These are phyloP conservation scores for Lordiphosa collinella DNA, from an alignment of 1,140 invertebrate species.

Conservation along the genomic window DNA sequence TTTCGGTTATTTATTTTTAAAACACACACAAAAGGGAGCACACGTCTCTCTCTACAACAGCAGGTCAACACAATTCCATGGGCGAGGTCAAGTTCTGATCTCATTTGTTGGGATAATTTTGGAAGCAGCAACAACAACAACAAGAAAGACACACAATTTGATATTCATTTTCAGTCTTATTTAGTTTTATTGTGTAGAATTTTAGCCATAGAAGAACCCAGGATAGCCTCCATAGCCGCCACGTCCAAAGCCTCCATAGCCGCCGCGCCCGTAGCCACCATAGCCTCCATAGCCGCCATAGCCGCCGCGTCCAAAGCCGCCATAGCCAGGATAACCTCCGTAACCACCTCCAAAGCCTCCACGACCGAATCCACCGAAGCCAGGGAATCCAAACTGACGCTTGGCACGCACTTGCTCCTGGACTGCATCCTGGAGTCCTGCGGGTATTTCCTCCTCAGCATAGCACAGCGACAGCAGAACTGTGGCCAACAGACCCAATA, in stretches of 20 bases:
- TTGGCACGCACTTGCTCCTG: slow-evolving; percentile 5
- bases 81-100: slow-evolving; percentile 2
- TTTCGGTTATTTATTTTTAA: slow-evolving; percentile 72
- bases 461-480: neutral
- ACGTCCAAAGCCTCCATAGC: no score
- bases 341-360: neutral
- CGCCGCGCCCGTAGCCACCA: neutral
- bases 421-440: slow-evolving; percentile 2
- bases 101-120: neutral
- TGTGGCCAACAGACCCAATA: neutral
- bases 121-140: neutral
- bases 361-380: neutral
- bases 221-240: no score
- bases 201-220: slow-evolving; percentile 1
- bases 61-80: slow-evolving; percentile 27
- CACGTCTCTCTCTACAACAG: slow-evolving; percentile 18
- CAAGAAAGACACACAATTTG: neutral
- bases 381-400: neutral
- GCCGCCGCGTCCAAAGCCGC: neutral
- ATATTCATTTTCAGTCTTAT: slow-evolving; percentile 1
- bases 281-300: neutral
- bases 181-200: neutral
- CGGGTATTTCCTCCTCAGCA: slow-evolving; percentile 1
- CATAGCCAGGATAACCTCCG: neutral
- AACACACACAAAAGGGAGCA: slow-evolving; percentile 29